Percentiles rank a stretch among this genome's conserved stretches.
phyloP scores from a whole-genome alignment of 1,140 invertebrate species.

The Thaumetopoea pityocampa region DNA sequence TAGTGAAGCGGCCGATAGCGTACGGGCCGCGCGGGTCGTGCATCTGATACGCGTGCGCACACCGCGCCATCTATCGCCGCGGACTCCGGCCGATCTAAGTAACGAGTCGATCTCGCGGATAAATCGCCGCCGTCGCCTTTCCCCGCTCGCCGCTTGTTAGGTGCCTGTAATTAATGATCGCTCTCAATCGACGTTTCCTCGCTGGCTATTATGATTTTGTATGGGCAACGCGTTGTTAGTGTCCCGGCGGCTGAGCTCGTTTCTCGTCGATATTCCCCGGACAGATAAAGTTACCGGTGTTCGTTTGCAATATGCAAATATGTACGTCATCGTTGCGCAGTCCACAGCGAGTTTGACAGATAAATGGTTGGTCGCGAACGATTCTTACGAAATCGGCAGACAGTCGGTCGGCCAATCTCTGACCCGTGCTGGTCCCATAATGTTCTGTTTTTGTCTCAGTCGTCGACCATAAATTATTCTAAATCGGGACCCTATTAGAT shows the following conservation, averaged over 20 bases:
- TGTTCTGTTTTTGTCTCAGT: slow-evolving; percentile 62
- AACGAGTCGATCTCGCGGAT: slow-evolving; percentile 55
- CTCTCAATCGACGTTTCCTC: slow-evolving; percentile 46
- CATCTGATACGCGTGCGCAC: slow-evolving; percentile 46
- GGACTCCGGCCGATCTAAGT: slow-evolving; percentile 46
- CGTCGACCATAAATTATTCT: slow-evolving; percentile 60
- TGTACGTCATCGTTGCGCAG: slow-evolving; percentile 21
- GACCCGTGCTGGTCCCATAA: slow-evolving; percentile 39
- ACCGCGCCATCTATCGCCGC: slow-evolving; percentile 57
- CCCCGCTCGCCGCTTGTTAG: slow-evolving; percentile 55
- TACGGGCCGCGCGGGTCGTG: slow-evolving; percentile 35
- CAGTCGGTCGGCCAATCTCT: slow-evolving; percentile 13
- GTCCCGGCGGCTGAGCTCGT: slow-evolving; percentile 25
- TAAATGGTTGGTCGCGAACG: slow-evolving; percentile 29
- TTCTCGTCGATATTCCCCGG: slow-evolving; percentile 18
- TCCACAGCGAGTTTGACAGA: slow-evolving; percentile 24
- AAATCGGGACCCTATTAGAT: slow-evolving; percentile 66
- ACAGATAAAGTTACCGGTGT: slow-evolving; percentile 11
- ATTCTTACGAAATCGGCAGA: slow-evolving; percentile 34
- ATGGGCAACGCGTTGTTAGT: slow-evolving; percentile 41
- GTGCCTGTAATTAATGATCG: slow-evolving; percentile 57
- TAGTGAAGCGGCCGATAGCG: slow-evolving; percentile 22
- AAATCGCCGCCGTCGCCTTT: slow-evolving; percentile 47
- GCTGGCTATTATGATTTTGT: slow-evolving; percentile 59
- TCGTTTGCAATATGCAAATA: slow-evolving; percentile 18